phyloP scores from a whole-genome alignment of 64 coral and sea anemone species.

The Montipora capricornis region DNA sequence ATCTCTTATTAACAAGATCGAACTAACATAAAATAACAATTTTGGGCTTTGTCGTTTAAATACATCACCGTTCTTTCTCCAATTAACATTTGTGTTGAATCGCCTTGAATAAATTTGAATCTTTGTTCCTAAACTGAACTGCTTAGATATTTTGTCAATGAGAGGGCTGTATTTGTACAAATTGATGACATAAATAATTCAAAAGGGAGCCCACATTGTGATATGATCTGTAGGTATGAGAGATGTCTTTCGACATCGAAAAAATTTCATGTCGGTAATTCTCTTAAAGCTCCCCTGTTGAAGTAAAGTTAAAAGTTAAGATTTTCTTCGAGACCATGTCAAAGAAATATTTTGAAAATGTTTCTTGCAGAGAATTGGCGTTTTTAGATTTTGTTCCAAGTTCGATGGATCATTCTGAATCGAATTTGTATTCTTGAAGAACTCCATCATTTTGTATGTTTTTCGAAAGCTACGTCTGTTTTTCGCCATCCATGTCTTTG shows the following conservation, averaged over 20 bases:
- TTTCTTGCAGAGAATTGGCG: neutral
- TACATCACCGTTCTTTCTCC: neutral
- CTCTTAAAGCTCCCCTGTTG: neutral
- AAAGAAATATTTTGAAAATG: neutral
- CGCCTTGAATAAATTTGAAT: neutral
- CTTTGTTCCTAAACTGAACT: neutral
- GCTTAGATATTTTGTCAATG: constrained; percentile 22
- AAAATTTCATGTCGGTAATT: neutral
- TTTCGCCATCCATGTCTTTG: neutral
- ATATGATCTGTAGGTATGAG: neutral
- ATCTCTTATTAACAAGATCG: neutral
- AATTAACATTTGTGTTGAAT: neutral
- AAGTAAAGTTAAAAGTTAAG: neutral
- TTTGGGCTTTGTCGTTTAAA: neutral
- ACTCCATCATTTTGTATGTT: constrained; percentile 24
- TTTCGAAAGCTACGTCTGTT: neutral
- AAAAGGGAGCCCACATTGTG: constrained; percentile 6
- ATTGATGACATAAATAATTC: constrained; percentile 17
- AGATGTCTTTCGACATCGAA: neutral
- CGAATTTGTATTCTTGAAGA: constrained; percentile 44
- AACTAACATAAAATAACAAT: neutral
- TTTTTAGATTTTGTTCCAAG: neutral
- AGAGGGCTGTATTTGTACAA: constrained; percentile 1
- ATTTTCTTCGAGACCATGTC: neutral
- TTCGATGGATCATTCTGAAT: constrained; percentile 1